Evolutionary conservation across 1,140 invertebrate species (phyloP).

Genomic region (Prorops nasuta): DNA sequence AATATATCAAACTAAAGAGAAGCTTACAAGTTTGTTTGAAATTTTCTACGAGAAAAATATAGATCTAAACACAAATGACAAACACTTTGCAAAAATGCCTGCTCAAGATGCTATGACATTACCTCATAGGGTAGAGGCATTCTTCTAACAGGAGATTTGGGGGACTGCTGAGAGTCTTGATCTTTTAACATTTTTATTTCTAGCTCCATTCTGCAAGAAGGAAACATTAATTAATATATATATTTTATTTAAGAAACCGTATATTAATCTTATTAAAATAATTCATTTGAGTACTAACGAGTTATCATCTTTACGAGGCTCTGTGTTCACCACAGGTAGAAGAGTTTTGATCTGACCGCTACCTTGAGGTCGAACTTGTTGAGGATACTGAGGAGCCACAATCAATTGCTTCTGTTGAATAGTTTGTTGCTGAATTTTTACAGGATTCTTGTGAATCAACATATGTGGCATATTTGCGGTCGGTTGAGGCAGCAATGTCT

Average conservation of each 20-base stretch:
- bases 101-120: slow-evolving; percentile 14
- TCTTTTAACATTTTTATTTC: slow-evolving; percentile 34
- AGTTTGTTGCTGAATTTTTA: slow-evolving; percentile 40
- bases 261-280: not conserved
- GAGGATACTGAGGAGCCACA: slow-evolving; percentile 26
- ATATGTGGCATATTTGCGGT: slow-evolving; percentile 21
- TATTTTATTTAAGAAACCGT: slow-evolving; percentile 2
- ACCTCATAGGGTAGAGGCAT: slow-evolving; percentile 50
- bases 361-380: slow-evolving; percentile 25
- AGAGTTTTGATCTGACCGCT: slow-evolving; percentile 46
- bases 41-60: slow-evolving; percentile 7
- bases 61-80: not conserved
- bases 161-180: slow-evolving; percentile 30
- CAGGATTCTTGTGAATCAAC: slow-evolving; percentile 24
- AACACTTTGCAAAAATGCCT: not conserved
- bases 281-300: slow-evolving; percentile 23
- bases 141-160: slow-evolving; percentile 38
- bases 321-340: slow-evolving; percentile 28
- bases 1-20: too few relatives aligned
- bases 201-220: slow-evolving; percentile 31
- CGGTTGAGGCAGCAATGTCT: slow-evolving; percentile 38
- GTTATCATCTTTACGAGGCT: slow-evolving; percentile 32
- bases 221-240: slow-evolving; percentile 11
- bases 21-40: too few relatives aligned
- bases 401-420: slow-evolving; percentile 41